These are phyloP conservation scores for Oscarella lobularis DNA, from an alignment of 37 sponge, comb jelly and placozoan species.

Conservation along the genomic window DNA sequence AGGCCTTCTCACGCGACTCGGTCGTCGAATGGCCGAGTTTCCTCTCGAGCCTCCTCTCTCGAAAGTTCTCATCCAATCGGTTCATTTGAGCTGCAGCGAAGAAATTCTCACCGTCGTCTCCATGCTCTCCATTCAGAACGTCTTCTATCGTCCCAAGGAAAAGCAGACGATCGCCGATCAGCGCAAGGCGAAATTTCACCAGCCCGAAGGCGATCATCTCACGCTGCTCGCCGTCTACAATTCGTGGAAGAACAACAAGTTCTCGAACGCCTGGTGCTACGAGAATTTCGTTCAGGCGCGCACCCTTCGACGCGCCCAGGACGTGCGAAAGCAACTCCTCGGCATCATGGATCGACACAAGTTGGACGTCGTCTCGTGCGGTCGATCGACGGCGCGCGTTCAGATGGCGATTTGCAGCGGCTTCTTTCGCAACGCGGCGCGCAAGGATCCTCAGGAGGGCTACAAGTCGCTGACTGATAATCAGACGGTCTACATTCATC, in stretches of 20 bases:
- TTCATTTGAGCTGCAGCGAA: constrained; percentile 91
- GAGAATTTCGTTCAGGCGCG: constrained; percentile 97
- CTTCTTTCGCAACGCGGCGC: constrained; percentile 89
- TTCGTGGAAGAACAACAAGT: constrained; percentile 98
- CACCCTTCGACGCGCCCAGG: constrained; percentile 71
- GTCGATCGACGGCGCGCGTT: constrained; percentile 65
- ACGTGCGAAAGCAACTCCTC: constrained; percentile 92
- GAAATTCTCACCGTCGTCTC: constrained; percentile 92
- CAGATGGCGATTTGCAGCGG: constrained; percentile 95
- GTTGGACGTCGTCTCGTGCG: constrained; percentile 89
- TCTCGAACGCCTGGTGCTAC: constrained; percentile 89
- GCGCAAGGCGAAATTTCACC: constrained; percentile 88
- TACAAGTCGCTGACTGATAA: constrained; percentile 90
- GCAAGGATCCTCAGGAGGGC: constrained; percentile 96
- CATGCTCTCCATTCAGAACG: constrained; percentile 96
- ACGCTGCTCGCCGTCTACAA: constrained; percentile 94
- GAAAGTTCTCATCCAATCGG: constrained; percentile 90
- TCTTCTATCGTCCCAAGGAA: constrained; percentile 96
- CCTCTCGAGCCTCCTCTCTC: constrained; percentile 91
- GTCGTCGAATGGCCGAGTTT: constrained; percentile 95
- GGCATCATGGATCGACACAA: constrained; percentile 99
- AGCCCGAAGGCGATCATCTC: constrained; percentile 95
- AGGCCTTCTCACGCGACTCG: constrained; percentile 84
- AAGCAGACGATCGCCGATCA: constrained; percentile 95
- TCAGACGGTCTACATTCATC: constrained; percentile 89